phyloP scores from a whole-genome alignment of 1,140 invertebrate species.

The Zaprionus ghesquierei region DNA sequence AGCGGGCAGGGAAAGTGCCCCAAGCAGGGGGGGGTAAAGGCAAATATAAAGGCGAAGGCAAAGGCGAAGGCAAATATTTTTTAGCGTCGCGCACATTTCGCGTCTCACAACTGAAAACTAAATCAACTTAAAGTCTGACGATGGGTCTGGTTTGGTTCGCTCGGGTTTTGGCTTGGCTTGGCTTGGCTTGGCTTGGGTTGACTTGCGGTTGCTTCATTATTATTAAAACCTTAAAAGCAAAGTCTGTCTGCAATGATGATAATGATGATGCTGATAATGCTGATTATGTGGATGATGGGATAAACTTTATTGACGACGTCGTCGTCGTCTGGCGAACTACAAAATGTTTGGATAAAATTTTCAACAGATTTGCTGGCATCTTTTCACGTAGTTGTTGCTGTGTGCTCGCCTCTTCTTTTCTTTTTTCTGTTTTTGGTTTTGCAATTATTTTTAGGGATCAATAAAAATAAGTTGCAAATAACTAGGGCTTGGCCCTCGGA shows the following conservation, averaged over 20 bases:
- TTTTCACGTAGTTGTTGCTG: conserved; percentile 3
- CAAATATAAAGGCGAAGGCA: not conserved
- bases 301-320: not conserved
- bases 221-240: conserved; percentile 34
- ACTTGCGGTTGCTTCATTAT: conserved; percentile 57
- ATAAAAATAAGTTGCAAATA: conserved; percentile 77
- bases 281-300: conserved; percentile 2
- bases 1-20: not conserved
- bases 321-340: conserved; percentile 38
- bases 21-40: not conserved
- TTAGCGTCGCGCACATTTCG: conserved; percentile 17
- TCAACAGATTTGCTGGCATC: conserved; percentile 56
- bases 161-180: not conserved
- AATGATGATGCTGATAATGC: conserved; percentile 5
- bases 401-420: conserved; percentile 8
- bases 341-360: conserved; percentile 57
- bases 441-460: conserved; percentile 78
- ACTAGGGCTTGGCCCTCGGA: not conserved
- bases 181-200: conserved; percentile 2
- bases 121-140: conserved; percentile 64
- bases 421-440: conserved; percentile 57
- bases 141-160: conserved; percentile 29
- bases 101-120: conserved; percentile 54
- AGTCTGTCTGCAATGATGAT: conserved; percentile 29
- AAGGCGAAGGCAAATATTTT: conserved; percentile 59